phyloP scores from a whole-genome alignment of 2,113 vertebrate genomes.

The Corapipo altera region DNA sequence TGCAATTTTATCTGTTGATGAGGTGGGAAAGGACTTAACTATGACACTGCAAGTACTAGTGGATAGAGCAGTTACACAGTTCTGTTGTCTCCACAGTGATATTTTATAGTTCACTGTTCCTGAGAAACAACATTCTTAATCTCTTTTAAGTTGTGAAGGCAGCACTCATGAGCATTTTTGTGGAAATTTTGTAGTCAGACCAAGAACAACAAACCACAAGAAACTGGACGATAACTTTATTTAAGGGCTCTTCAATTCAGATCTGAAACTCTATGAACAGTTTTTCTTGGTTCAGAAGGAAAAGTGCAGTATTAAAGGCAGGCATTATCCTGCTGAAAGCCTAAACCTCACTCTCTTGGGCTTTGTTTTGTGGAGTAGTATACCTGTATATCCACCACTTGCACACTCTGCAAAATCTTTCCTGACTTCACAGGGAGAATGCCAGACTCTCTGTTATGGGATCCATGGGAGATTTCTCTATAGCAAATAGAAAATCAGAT shows the following conservation, averaged over 20 bases:
- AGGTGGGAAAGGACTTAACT: neutral
- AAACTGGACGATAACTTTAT: neutral
- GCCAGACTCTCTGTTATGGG: neutral
- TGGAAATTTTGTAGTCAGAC: too few relatives aligned
- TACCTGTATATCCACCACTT: neutral
- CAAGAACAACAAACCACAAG: neutral
- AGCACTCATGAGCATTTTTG: neutral
- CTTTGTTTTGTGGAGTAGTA: neutral
- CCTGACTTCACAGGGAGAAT: neutral
- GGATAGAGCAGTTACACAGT: neutral
- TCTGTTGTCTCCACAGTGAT: neutral
- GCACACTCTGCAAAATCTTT: neutral
- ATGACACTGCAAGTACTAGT: neutral
- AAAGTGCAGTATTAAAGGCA: neutral
- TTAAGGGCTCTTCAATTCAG: neutral
- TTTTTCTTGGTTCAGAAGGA: neutral
- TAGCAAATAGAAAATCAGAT: neutral
- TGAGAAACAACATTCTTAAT: neutral
- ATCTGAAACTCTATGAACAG: neutral
- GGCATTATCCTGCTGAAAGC: neutral
- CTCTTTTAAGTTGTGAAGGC: neutral
- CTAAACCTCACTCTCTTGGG: neutral
- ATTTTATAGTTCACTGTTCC: neutral
- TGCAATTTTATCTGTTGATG: neutral
- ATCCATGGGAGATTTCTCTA: neutral